phyloP scores from a whole-genome alignment of 1,140 invertebrate species.

The Ctenoplectra terminalis region DNA sequence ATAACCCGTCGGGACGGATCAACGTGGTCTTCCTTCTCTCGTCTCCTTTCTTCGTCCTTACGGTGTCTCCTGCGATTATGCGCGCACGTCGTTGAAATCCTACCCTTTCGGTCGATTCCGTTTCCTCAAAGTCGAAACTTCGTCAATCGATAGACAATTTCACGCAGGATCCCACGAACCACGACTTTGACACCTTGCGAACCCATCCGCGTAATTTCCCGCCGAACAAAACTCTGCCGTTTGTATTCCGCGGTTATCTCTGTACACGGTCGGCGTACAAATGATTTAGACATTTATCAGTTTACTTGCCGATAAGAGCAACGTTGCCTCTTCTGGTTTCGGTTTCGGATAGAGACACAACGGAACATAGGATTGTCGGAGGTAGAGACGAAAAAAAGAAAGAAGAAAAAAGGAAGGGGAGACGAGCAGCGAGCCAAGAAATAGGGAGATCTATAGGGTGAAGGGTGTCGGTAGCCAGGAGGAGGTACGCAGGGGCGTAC shows the following conservation, averaged over 20 bases:
- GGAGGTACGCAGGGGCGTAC: constrained; percentile 51
- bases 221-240: too few relatives aligned
- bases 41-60: neutral
- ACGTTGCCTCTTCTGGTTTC: neutral
- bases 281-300: too few relatives aligned
- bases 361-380: neutral
- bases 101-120: constrained; percentile 41
- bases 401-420: neutral
- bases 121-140: constrained; percentile 35
- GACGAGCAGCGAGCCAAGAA: neutral
- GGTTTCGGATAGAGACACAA: neutral
- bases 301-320: too few relatives aligned
- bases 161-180: constrained; percentile 27
- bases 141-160: constrained; percentile 53
- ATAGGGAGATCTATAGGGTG: constrained; percentile 10
- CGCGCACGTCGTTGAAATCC: constrained; percentile 48
- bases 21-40: constrained; percentile 38
- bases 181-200: neutral
- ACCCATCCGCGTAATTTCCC: constrained; percentile 11
- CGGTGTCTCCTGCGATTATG: constrained; percentile 23
- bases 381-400: neutral
- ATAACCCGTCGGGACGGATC: constrained; percentile 63
- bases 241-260: too few relatives aligned
- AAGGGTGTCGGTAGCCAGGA: constrained; percentile 44
- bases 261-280: too few relatives aligned